These are phyloP conservation scores for Tanytarsus gracilentus DNA, from an alignment of 2,888 invertebrate genomes.

Conservation along the genomic window DNA sequence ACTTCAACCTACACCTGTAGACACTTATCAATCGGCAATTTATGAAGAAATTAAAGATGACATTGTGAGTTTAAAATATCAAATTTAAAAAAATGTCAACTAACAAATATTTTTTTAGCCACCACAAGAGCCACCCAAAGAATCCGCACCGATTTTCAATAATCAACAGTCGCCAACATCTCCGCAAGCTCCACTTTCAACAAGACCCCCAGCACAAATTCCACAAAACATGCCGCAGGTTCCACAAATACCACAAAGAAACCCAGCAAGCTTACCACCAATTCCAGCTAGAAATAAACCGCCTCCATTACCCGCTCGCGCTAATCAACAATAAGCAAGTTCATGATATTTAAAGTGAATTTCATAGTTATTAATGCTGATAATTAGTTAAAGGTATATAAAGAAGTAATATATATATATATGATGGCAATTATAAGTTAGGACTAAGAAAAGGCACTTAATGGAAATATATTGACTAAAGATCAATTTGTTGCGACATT, in stretches of 20 bases:
- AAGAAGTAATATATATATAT: too few relatives aligned
- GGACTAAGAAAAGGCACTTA: too few relatives aligned
- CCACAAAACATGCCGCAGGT: constrained; percentile 40
- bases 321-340: neutral
- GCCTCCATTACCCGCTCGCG: constrained; percentile 42
- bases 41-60: constrained; percentile 51
- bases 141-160: constrained; percentile 4
- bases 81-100: neutral
- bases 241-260: constrained; percentile 46
- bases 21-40: constrained; percentile 39
- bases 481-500: too few relatives aligned
- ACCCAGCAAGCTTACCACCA: constrained; percentile 46
- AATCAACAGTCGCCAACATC: constrained; percentile 45
- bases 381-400: neutral
- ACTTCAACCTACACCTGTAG: constrained; percentile 15
- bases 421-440: too few relatives aligned
- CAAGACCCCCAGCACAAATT: constrained; percentile 52
- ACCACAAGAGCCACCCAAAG: neutral
- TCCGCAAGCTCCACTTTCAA: constrained; percentile 45
- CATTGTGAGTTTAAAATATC: constrained; percentile 34
- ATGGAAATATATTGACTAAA: too few relatives aligned
- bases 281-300: constrained; percentile 39
- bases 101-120: neutral
- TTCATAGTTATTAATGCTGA: neutral
- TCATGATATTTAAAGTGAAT: neutral